Percentiles rank a stretch among this genome's conserved stretches.
Evolutionary conservation across 92 coral and sea anemone species (phyloP).

Genomic region (Ricordea florida): DNA sequence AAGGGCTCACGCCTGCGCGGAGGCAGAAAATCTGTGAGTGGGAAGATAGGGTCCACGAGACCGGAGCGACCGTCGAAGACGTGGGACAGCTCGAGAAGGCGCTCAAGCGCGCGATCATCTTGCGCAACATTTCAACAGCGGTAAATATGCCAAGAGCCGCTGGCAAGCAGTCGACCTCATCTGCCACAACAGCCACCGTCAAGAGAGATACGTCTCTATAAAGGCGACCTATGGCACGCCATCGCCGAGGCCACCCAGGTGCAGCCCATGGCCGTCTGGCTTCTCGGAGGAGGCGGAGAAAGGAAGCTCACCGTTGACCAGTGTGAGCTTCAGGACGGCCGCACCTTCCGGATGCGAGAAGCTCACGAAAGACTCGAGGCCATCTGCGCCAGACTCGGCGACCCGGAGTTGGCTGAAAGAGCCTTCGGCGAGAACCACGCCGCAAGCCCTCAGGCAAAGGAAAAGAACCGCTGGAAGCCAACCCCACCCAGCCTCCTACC

Average conservation of each 20-base stretch:
- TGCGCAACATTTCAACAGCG: background rate
- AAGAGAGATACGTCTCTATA: background rate
- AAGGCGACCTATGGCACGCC: slow-evolving; percentile 3
- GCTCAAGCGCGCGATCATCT: background rate
- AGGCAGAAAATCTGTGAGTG: background rate
- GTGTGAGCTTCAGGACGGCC: slow-evolving; percentile 11
- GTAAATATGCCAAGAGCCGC: background rate
- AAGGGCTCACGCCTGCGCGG: background rate
- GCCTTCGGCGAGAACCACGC: slow-evolving; percentile 21
- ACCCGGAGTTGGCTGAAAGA: background rate
- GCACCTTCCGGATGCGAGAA: background rate
- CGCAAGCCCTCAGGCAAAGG: background rate
- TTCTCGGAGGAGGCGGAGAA: background rate
- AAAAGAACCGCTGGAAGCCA: slow-evolving; percentile 34
- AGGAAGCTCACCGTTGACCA: background rate
- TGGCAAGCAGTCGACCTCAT: background rate
- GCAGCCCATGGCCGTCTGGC: slow-evolving; percentile 2
- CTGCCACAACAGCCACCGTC: background rate
- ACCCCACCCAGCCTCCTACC: background rate
- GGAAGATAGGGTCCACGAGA: background rate
- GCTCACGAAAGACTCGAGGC: background rate
- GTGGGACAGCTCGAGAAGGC: background rate
- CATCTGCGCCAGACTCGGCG: background rate
- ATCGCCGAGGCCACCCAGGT: background rate
- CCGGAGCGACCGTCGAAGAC: background rate